Base-by-base conservation (phyloP, 2,888 invertebrate genomes). In the Campoplex capitator region DNA sequence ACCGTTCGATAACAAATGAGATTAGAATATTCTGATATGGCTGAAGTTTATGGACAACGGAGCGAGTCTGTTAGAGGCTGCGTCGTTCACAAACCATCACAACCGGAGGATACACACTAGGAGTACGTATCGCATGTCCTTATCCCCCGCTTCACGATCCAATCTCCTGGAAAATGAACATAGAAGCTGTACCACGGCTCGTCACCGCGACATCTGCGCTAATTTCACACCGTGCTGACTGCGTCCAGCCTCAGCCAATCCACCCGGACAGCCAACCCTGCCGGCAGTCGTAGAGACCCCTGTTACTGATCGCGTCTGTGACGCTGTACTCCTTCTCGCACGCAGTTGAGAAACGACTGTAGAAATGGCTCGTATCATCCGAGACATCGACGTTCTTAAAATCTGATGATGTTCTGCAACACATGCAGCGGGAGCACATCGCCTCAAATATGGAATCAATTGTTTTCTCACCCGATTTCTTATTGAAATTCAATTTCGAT, bases 131-230 rank as follows among this genome's bases (percentile, higher is more conserved):
- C 82, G 62, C 58, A 67, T 74, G 88, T 88, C 88, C 88, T 89
- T 84, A 81, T 23, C 23, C 84, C 89, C 91, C 92, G 92, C 91
- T 91, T 90, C 89, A 88, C 91, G 91, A 92, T 92, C 92, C 94
- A 94, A 93, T 94, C 94, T 93, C 91, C 92, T 93, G 94, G 94
- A 94, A 94, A 94, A 94, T 94, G 93, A 94, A 94, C 93, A 92
- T 92, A 92, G 92, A 91, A 92, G 91, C 91, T 90, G 91, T 82
- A 92, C 90, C 91, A 92, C 90, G 92, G 91, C 89, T 86, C 92
- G 92, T 92, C 92, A 93, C 93, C 93, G 92, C 92, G 94, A 94
- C 94, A 94, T 94, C 93, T 94, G 93, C 93, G 93, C 94, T 94
- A 94, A 94, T 94, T 94, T 94, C 94, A 94, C 94, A 94, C 94